Evolutionary conservation across 1,140 invertebrate species (phyloP).

Genomic region (Steinernema khuongi): DNA sequence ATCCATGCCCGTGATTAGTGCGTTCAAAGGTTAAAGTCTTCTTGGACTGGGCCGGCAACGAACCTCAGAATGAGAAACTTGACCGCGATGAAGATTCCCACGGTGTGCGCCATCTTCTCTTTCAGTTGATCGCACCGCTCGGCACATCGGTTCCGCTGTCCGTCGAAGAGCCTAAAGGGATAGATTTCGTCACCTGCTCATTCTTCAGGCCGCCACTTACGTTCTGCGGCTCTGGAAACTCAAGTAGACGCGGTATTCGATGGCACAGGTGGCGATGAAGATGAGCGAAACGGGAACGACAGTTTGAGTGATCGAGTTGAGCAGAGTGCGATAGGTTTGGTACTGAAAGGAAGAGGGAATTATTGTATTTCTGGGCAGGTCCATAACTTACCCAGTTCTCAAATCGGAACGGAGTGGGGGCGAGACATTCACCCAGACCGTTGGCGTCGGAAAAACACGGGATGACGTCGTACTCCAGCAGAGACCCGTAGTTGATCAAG

Average conservation of each 20-base stretch:
- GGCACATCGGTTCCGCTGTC: conserved; percentile 30
- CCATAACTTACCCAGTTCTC: conserved; percentile 7
- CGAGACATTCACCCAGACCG: background rate
- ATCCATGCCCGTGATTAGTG: background rate
- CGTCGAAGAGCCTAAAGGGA: conserved; percentile 34
- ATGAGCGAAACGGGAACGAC: conserved; percentile 33
- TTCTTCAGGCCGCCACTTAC: conserved; percentile 16
- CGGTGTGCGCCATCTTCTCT: conserved; percentile 31
- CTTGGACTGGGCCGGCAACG: background rate
- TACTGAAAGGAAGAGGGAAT: conserved; percentile 29
- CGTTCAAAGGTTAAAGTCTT: background rate
- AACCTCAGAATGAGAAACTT: conserved; percentile 41
- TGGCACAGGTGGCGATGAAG: conserved; percentile 25
- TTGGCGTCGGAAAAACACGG: background rate
- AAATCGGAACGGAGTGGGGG: background rate
- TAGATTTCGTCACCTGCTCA: background rate
- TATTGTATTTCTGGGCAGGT: background rate
- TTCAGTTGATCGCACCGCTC: conserved; percentile 35
- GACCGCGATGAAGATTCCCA: conserved; percentile 37
- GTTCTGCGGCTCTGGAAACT: conserved; percentile 34
- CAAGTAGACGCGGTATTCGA: conserved; percentile 32
- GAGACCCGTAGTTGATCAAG: background rate
- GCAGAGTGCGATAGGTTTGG: conserved; percentile 28
- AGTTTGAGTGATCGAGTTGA: conserved; percentile 36
- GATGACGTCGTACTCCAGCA: background rate